Evolutionary conservation across 2,797 vertebrate genomes (phyloP).

Genomic region (Enteromius fasciolatus): DNA sequence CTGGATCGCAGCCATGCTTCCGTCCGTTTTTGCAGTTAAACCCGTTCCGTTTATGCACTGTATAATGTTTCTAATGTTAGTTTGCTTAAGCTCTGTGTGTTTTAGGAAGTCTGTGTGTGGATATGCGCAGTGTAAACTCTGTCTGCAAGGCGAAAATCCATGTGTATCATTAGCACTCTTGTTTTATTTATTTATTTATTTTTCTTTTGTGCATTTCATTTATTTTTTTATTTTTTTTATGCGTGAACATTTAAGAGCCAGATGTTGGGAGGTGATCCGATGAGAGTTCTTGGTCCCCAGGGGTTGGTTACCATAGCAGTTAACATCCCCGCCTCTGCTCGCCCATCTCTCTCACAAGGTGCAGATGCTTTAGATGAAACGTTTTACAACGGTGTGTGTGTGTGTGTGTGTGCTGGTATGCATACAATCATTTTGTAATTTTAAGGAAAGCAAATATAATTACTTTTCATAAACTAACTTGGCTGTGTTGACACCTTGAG

Average conservation of each 20-base stretch:
- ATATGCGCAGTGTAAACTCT: neutral
- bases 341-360: conserved; percentile 77
- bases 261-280: conserved; percentile 93
- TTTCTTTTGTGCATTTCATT: conserved; percentile 82
- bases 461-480: conserved; percentile 23
- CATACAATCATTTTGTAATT: conserved; percentile 21
- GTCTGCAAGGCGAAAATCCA: conserved; percentile 83
- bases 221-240: conserved; percentile 62
- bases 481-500: conserved; percentile 19
- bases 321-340: conserved; percentile 87
- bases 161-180: conserved; percentile 85
- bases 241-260: conserved; percentile 91
- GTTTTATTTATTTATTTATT: conserved; percentile 61
- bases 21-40: conserved; percentile 80
- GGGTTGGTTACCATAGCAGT: conserved; percentile 91
- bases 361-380: conserved; percentile 75
- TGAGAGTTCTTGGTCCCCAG: conserved; percentile 91
- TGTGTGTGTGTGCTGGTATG: conserved; percentile 23
- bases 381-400: conserved; percentile 52
- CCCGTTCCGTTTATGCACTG: conserved; percentile 81
- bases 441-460: conserved; percentile 18
- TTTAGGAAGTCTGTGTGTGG: conserved; percentile 5
- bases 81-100: conserved; percentile 9
- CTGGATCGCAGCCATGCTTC: conserved; percentile 71
- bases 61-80: conserved; percentile 16